Conservation (phyloP, 2,797 vertebrate species). For the Gastrophryne carolinensis region DNA sequence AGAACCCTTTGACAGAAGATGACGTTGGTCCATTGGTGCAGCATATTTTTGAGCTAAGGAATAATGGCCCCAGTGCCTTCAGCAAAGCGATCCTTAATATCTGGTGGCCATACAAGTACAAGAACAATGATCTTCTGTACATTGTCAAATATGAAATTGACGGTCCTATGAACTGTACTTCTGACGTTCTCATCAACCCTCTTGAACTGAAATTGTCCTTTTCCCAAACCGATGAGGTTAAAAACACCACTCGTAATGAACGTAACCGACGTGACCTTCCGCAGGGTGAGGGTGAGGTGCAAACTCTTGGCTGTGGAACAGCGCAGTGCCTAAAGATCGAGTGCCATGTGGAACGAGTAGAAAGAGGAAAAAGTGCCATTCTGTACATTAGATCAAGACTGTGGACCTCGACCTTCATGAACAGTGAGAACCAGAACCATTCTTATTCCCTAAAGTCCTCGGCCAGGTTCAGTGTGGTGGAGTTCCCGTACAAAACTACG, state of each 20-base stretch:
- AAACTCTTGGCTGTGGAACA: slow-evolving; percentile 81
- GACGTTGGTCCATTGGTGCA: slow-evolving; percentile 90
- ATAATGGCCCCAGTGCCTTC: slow-evolving; percentile 90
- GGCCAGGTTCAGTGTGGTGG: slow-evolving; percentile 86
- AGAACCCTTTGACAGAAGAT: slow-evolving; percentile 77
- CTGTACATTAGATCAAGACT: slow-evolving; percentile 86
- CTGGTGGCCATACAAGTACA: slow-evolving; percentile 82
- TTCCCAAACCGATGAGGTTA: slow-evolving; percentile 62
- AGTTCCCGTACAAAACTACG: slow-evolving; percentile 93
- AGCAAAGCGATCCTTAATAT: slow-evolving; percentile 87
- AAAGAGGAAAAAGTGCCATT: slow-evolving; percentile 86
- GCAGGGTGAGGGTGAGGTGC: slow-evolving; percentile 71
- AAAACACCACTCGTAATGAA: slow-evolving; percentile 69
- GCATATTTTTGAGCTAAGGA: slow-evolving; percentile 91
- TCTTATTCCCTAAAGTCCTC: slow-evolving; percentile 84
- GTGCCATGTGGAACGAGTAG: slow-evolving; percentile 89
- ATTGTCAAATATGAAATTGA: slow-evolving; percentile 84
- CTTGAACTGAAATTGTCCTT: slow-evolving; percentile 74
- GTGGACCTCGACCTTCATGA: slow-evolving; percentile 86
- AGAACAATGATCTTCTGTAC: slow-evolving; percentile 83
- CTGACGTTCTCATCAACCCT: slow-evolving; percentile 84
- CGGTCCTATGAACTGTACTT: slow-evolving; percentile 92
- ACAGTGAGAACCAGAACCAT: slow-evolving; percentile 88
- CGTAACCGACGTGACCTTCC: slow-evolving; percentile 68
- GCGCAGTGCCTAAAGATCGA: slow-evolving; percentile 79